These are phyloP conservation scores for Cosmorhoe ocellata DNA, from an alignment of 2,888 invertebrate genomes.

Conservation along the genomic window DNA sequence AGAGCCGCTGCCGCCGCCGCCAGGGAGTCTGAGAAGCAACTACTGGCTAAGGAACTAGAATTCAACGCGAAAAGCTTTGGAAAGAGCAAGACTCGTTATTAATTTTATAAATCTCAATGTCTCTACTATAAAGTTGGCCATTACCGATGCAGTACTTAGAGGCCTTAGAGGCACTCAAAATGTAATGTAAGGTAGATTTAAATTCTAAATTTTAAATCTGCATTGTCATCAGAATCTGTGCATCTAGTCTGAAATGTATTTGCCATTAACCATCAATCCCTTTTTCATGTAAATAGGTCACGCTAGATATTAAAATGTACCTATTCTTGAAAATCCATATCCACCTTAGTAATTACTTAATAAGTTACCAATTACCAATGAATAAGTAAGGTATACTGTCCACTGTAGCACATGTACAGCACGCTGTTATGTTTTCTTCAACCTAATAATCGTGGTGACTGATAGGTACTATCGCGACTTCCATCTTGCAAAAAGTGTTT, in stretches of 20 bases:
- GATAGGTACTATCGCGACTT: too few species aligned
- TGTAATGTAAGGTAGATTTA: not conserved
- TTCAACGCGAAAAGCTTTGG: conserved; percentile 36
- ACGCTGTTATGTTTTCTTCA: not conserved
- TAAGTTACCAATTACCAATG: conserved; percentile 8
- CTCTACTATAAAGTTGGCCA: not conserved
- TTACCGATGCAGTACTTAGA: not conserved
- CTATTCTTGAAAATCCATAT: conserved; percentile 2
- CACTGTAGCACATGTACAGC: not conserved
- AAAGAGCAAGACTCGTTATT: conserved; percentile 18
- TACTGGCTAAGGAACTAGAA: conserved; percentile 54
- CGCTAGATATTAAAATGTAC: not conserved
- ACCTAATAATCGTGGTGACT: too few species aligned
- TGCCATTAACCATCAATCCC: conserved; percentile 26
- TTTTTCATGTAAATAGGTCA: not conserved
- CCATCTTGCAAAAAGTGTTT: too few species aligned
- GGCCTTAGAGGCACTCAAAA: not conserved
- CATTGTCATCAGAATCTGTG: conserved; percentile 7
- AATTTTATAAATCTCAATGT: not conserved
- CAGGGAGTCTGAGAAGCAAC: conserved; percentile 55
- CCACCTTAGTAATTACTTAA: not conserved
- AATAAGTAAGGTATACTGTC: not conserved
- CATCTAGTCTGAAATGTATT: conserved; percentile 40
- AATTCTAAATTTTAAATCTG: conserved; percentile 4
- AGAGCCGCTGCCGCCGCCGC: conserved; percentile 52